phyloP scores from a whole-genome alignment of 2,888 invertebrate species.

The Nebria brevicollis region DNA sequence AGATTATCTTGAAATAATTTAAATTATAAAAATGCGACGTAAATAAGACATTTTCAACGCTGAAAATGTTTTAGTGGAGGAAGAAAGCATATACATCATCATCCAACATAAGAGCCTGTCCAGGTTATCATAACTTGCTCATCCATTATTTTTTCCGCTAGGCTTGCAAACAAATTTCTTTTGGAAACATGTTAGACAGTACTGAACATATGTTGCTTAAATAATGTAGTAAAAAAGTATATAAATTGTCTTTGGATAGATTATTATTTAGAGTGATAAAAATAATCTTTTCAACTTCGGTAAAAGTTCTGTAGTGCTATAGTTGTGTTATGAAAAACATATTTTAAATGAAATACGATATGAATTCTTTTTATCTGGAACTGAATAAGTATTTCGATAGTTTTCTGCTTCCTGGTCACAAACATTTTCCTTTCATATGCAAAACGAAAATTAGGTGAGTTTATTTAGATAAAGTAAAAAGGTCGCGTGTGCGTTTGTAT shows the following conservation, averaged over 20 bases:
- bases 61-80: background rate
- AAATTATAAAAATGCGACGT: background rate
- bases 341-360: too few species aligned
- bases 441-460: background rate
- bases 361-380: too few species aligned
- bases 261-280: background rate
- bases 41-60: background rate
- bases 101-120: background rate
- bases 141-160: background rate
- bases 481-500: background rate
- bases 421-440: background rate
- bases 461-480: slow-evolving; percentile 1
- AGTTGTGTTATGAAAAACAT: too few species aligned
- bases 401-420: background rate
- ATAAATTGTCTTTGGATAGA: background rate
- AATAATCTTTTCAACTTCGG: background rate
- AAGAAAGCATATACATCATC: background rate
- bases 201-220: background rate
- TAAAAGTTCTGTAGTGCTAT: background rate
- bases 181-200: background rate
- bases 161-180: background rate
- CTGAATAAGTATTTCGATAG: too few species aligned
- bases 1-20: background rate
- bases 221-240: background rate
- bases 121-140: background rate